Evolutionary conservation across 2,797 vertebrate species (phyloP).

Genomic region (Liasis olivaceus): DNA sequence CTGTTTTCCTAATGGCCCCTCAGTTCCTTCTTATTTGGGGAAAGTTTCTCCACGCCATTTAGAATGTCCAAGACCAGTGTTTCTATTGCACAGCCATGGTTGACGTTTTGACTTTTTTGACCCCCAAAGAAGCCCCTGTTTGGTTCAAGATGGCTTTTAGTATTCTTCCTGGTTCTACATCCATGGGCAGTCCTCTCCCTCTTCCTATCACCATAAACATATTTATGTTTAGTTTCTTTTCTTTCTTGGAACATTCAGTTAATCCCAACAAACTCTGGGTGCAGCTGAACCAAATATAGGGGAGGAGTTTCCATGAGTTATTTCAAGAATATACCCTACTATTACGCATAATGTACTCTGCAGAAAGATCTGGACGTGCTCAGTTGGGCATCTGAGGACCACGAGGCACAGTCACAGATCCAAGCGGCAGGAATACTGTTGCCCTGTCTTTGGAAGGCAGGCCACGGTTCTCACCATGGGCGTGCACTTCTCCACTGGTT

Average conservation of each 20-base stretch:
- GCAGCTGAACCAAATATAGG: neutral
- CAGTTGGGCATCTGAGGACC: neutral
- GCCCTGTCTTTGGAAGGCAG: accelerated
- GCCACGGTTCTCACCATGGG: accelerated
- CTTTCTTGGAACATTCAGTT: neutral
- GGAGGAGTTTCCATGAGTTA: neutral
- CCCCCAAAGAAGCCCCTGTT: neutral
- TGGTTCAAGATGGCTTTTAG: neutral
- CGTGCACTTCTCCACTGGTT: slow-evolving; percentile 29
- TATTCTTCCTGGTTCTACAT: neutral
- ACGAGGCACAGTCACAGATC: slow-evolving; percentile 6
- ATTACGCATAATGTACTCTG: slow-evolving; percentile 25
- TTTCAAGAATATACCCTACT: slow-evolving; percentile 29
- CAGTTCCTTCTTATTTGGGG: no score
- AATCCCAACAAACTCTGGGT: slow-evolving; percentile 38
- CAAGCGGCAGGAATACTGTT: slow-evolving; percentile 38
- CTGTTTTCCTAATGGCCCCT: no score
- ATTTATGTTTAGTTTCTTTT: neutral
- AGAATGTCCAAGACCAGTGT: no score
- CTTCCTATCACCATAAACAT: no score
- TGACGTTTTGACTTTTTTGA: no score
- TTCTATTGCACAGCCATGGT: no score
- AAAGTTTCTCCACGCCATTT: no score
- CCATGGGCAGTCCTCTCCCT: neutral
- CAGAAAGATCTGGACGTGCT: slow-evolving; percentile 36